phyloP scores from a whole-genome alignment of 2,797 vertebrate genomes.

The Myotis planiceps region DNA sequence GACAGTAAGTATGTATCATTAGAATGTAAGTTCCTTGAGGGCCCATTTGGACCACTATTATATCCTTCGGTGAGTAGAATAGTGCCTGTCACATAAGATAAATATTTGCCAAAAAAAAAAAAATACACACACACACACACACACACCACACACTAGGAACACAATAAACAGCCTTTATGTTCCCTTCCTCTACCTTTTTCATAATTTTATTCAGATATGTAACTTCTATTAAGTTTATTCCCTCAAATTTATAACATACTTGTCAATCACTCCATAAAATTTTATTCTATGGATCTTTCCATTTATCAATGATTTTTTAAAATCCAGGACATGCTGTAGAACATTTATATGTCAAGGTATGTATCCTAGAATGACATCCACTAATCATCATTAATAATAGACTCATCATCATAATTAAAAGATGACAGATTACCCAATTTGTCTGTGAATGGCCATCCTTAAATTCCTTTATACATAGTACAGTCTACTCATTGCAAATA shows the following conservation, averaged over 20 bases:
- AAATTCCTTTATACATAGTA: background rate
- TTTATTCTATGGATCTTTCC: constrained; percentile 25
- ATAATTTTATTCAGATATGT: background rate
- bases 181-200: background rate
- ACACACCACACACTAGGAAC: background rate
- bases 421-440: background rate
- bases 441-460: background rate
- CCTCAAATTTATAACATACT: background rate
- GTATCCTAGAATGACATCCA: background rate
- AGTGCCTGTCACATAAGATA: background rate
- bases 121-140: no score
- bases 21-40: background rate
- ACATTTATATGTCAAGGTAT: background rate
- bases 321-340: background rate
- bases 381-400: background rate
- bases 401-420: background rate
- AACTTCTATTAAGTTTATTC: background rate
- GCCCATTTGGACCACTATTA: background rate
- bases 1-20: background rate
- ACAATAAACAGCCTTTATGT: background rate
- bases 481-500: background rate
- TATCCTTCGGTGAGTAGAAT: background rate
- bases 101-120: background rate
- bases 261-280: background rate
- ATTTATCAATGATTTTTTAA: background rate